These are phyloP conservation scores for Actinopyga echinites DNA, from an alignment of 53 echinoderm and acorn worm genomes.

Conservation along the genomic window DNA sequence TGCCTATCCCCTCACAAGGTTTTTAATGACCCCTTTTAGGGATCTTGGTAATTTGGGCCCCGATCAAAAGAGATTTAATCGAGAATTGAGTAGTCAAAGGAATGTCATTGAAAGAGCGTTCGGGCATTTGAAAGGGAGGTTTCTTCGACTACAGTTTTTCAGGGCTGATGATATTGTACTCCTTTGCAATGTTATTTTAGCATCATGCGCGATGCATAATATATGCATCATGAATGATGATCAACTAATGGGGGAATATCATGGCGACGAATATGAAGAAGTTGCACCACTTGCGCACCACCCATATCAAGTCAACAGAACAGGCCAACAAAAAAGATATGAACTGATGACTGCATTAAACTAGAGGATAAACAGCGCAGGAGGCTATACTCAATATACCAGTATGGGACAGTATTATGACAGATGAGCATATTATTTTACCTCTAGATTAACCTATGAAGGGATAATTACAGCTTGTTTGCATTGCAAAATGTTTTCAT, in stretches of 20 bases:
- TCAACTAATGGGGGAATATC: neutral
- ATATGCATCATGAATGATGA: conserved; percentile 46
- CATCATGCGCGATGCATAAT: conserved; percentile 38
- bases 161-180: neutral
- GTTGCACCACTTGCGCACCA: neutral
- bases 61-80: conserved; percentile 38
- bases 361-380: neutral
- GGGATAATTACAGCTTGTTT: too few species aligned
- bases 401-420: too few species aligned
- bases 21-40: conserved; percentile 31
- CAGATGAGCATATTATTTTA: too few species aligned
- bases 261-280: neutral
- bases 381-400: too few species aligned
- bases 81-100: neutral
- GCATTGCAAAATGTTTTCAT: too few species aligned
- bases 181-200: conserved; percentile 15
- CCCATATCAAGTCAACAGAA: neutral
- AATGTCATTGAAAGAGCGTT: conserved; percentile 39
- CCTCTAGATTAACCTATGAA: too few species aligned
- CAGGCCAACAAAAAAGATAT: conserved; percentile 4
- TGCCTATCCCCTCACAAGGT: conserved; percentile 15
- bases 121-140: conserved; percentile 42
- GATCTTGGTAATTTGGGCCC: conserved; percentile 18
- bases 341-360: conserved; percentile 9
- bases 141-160: conserved; percentile 18